A percentile compares a stretch with the other conserved stretches of the same genome.
phyloP scores from a whole-genome alignment of 2,113 vertebrate species.

The Atherinomorus stipes region DNA sequence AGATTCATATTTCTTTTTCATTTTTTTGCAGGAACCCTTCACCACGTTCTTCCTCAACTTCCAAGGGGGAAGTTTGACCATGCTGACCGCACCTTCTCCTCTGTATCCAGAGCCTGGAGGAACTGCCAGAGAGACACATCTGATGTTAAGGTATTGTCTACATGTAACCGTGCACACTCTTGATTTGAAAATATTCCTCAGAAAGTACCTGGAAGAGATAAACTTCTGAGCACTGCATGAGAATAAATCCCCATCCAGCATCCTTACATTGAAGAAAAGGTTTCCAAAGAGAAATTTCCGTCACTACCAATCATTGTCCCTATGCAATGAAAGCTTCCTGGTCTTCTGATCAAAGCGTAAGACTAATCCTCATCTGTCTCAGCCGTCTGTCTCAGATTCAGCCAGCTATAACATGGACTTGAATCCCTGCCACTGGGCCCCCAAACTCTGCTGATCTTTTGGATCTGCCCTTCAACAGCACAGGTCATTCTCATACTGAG shows the following conservation, averaged over 20 bases:
- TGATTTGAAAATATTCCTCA: slow-evolving; percentile 4
- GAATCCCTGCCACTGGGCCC: slow-evolving; percentile 74
- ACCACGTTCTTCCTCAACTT: slow-evolving; percentile 97
- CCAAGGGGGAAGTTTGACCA: slow-evolving; percentile 99
- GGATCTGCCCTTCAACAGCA: slow-evolving; percentile 61
- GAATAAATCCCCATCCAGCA: slow-evolving; percentile 53
- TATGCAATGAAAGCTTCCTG: slow-evolving; percentile 77
- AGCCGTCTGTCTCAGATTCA: slow-evolving; percentile 69
- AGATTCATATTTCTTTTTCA: neutral
- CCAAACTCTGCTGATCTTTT: slow-evolving; percentile 52
- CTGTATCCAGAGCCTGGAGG: slow-evolving; percentile 94
- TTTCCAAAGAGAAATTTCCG: slow-evolving; percentile 72
- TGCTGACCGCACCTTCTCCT: slow-evolving; percentile 96
- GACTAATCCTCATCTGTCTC: slow-evolving; percentile 79
- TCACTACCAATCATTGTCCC: slow-evolving; percentile 82
- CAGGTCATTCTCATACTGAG: slow-evolving; percentile 70
- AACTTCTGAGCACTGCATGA: slow-evolving; percentile 16
- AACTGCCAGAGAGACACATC: slow-evolving; percentile 98
- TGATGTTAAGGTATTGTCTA: slow-evolving; percentile 92
- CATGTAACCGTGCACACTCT: slow-evolving; percentile 3
- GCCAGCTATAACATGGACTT: slow-evolving; percentile 79
- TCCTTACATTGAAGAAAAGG: slow-evolving; percentile 47
- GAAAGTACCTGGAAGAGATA: slow-evolving; percentile 37
- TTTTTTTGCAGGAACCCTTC: slow-evolving; percentile 91
- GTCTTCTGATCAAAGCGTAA: slow-evolving; percentile 81